These are phyloP conservation scores for Lithophane semibrunnea DNA, from an alignment of 2,888 invertebrate genomes.

Conservation along the genomic window DNA sequence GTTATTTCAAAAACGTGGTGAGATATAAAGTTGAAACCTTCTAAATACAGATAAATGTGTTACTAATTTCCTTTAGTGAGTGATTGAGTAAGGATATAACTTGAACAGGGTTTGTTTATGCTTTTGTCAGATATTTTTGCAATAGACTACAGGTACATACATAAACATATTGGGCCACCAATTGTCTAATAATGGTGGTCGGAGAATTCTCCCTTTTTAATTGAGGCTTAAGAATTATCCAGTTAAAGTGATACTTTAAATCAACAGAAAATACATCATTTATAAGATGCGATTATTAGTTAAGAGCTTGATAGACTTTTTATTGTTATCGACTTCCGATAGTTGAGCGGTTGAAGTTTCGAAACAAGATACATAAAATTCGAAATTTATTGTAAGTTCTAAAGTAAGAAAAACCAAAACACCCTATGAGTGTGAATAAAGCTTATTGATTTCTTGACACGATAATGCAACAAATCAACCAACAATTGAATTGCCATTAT, in stretches of 20 bases:
- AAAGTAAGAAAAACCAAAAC: conserved; percentile 1
- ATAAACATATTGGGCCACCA: not conserved
- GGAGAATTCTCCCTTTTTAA: not conserved
- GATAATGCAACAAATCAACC: not conserved
- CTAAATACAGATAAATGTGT: not conserved
- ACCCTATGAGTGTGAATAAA: not conserved
- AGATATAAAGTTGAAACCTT: not conserved
- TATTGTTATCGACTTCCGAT: too few species aligned
- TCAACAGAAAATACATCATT: too few species aligned
- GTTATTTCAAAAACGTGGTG: not conserved
- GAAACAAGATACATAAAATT: not conserved
- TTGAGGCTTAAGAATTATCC: not conserved
- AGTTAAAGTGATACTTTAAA: too few species aligned
- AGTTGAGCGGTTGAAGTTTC: not conserved
- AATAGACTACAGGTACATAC: not conserved
- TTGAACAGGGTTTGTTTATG: not conserved
- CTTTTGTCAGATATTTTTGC: not conserved
- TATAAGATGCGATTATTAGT: too few species aligned
- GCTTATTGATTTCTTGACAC: conserved; percentile 5
- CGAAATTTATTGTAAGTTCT: not conserved
- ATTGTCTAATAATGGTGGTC: too few species aligned
- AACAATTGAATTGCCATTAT: not conserved
- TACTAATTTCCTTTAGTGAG: not conserved
- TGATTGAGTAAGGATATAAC: not conserved
- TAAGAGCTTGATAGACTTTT: too few species aligned